Percentiles rank a stretch among this genome's conserved stretches.
Evolutionary conservation across 2,113 vertebrate genomes (phyloP).

Genomic region (Delphinus delphis): DNA sequence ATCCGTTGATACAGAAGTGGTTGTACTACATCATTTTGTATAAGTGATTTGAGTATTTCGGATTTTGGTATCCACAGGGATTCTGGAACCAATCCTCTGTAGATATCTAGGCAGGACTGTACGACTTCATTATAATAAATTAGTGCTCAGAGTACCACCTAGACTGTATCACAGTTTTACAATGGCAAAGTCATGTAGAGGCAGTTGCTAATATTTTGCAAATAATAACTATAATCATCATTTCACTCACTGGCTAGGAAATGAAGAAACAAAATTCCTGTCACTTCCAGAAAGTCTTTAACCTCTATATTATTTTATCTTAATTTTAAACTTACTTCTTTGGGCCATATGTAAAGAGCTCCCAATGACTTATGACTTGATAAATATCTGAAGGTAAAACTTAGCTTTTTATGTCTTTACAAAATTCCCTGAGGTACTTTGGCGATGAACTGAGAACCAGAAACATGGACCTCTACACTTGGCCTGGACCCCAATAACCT

Average conservation of each 20-base stretch:
- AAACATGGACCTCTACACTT: rapidly evolving
- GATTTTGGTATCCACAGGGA: background rate
- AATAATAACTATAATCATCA: background rate
- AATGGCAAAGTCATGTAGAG: background rate
- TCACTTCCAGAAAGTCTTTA: background rate
- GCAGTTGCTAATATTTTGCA: background rate
- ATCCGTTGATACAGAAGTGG: background rate
- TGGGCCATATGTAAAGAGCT: background rate
- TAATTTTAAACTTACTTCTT: background rate
- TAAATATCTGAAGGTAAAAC: background rate
- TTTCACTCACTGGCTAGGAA: background rate
- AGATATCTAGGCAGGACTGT: too few relatives aligned
- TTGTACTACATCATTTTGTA: too few relatives aligned
- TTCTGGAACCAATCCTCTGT: background rate
- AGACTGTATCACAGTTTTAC: background rate
- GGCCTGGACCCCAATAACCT: rapidly evolving
- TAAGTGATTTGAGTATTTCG: background rate
- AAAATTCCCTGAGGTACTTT: background rate
- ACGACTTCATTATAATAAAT: background rate
- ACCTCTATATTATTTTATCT: background rate
- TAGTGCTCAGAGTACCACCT: background rate
- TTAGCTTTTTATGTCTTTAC: background rate
- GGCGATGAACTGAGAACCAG: background rate
- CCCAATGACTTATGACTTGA: background rate
- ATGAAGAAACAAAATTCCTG: background rate